phyloP scores from a whole-genome alignment of 2,888 invertebrate genomes.

The Leucophenga maculata region DNA sequence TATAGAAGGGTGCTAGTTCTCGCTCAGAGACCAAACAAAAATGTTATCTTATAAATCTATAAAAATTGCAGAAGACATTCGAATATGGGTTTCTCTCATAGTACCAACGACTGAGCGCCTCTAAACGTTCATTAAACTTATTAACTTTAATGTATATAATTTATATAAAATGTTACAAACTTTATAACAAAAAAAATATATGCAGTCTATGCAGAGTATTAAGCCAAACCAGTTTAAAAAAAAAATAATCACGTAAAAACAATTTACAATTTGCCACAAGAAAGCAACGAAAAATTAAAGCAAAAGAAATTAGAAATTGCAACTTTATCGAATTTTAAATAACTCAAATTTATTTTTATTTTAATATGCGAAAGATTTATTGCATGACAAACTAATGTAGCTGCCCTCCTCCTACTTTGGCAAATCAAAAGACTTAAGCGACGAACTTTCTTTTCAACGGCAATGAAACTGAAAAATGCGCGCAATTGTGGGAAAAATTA shows the following conservation, averaged over 20 bases:
- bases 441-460: conserved; percentile 57
- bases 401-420: not conserved
- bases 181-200: not conserved
- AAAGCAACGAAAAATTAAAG: not conserved
- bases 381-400: conserved; percentile 15
- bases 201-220: not conserved
- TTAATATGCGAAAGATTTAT: conserved; percentile 28
- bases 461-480: conserved; percentile 6
- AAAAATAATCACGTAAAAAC: conserved; percentile 13
- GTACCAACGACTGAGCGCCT: no score
- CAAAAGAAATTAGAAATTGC: conserved; percentile 12
- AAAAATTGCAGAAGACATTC: no score
- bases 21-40: no score
- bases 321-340: conserved; percentile 33
- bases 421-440: conserved; percentile 28
- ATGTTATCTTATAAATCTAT: no score
- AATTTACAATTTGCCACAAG: conserved; percentile 8
- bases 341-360: not conserved
- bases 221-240: conserved; percentile 6
- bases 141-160: not conserved
- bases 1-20: no score
- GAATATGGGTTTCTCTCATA: no score
- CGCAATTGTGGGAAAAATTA: conserved; percentile 54
- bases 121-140: no score
- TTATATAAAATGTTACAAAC: conserved; percentile 50